A percentile compares a stretch with the other conserved stretches of the same genome.
These are phyloP conservation scores for Danaus plexippus DNA, from an alignment of 1,140 invertebrate species.

Conservation along the genomic window DNA sequence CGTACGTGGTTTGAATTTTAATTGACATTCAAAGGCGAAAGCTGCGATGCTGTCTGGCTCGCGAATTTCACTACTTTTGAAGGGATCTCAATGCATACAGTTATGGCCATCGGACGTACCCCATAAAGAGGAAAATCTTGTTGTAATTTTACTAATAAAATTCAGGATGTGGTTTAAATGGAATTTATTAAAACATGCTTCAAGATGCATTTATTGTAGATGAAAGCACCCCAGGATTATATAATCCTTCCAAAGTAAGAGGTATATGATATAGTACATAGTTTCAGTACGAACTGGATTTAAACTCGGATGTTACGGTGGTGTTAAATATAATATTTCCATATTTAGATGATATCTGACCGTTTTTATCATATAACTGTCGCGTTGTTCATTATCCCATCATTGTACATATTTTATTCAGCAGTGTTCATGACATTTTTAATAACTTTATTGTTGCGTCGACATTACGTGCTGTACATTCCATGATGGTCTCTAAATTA, in stretches of 20 bases:
- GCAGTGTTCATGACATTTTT: slow-evolving; percentile 52
- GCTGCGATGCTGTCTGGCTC: slow-evolving; percentile 26
- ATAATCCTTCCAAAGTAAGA: too few relatives aligned
- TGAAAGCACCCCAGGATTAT: too few relatives aligned
- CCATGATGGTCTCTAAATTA: slow-evolving; percentile 59
- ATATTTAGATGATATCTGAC: too few relatives aligned
- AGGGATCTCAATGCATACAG: slow-evolving; percentile 18
- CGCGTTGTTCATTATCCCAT: slow-evolving; percentile 20
- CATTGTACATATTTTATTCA: slow-evolving; percentile 17
- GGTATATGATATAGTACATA: too few relatives aligned
- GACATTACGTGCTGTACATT: slow-evolving; percentile 52
- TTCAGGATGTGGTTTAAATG: too few relatives aligned
- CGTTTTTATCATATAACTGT: too few relatives aligned
- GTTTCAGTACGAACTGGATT: too few relatives aligned
- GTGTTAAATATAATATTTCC: too few relatives aligned
- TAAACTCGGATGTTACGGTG: too few relatives aligned
- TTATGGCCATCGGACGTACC: slow-evolving; percentile 30
- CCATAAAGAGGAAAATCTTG: slow-evolving; percentile 16
- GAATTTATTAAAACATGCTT: too few relatives aligned
- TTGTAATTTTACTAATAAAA: too few relatives aligned
- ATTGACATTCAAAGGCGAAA: slow-evolving; percentile 63
- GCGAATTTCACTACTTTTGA: slow-evolving; percentile 41
- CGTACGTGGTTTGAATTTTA: slow-evolving; percentile 72
- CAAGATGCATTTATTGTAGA: too few relatives aligned
- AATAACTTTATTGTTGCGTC: slow-evolving; percentile 61